Base-by-base conservation (phyloP, 1,140 invertebrate species). In the Meloidogyne hapla region DNA sequence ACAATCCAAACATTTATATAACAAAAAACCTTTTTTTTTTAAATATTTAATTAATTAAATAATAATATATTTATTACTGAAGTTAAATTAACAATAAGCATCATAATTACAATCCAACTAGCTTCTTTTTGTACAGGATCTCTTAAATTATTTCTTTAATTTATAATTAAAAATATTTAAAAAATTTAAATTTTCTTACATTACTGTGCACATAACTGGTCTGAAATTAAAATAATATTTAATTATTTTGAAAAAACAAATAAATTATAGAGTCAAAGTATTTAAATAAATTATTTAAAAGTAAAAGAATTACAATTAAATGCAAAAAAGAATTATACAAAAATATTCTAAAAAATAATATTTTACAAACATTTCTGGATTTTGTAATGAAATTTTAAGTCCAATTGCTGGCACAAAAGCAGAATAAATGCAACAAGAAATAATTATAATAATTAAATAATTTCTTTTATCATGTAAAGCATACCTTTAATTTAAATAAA, bases 281-380 rank as follows among this genome's bases (percentile, higher is more conserved):
- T 42, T 42, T 42, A 12, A 6, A n/a, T n/a, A 33, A n/a, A n/a
- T n/a, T n/a, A n/a, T n/a, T n/a, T n/a, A n/a, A n/a, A n/a, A n/a
- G n/a, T n/a, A n/a, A n/a, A n/a, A n/a, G n/a, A n/a, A n/a, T n/a
- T n/a, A 5, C 33, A 33, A 33, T 33, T 33, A 33, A 33, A 33
- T 33, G n/a, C n/a, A 33, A 33, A 5, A 8, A 33, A 3, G 8
- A 33, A 8, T 33, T 33, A 5, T 33, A 33, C 33, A 33, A 33
- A 33, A 33, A 5, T 33, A 33, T 33, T n/a, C n/a, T n/a, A n/a
- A n/a, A n/a, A n/a, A n/a, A 33, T 33, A 33, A 33, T 6, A 63
- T 25, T 63, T 21, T 25, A 66, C 65, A n/a, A 33, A 66, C 65
- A 66, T 23, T 66, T 33, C 65, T n/a, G 4, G 21, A 66, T 66